These are phyloP conservation scores for Isotomurus palustris DNA, from an alignment of 2,888 invertebrate species.

Conservation along the genomic window DNA sequence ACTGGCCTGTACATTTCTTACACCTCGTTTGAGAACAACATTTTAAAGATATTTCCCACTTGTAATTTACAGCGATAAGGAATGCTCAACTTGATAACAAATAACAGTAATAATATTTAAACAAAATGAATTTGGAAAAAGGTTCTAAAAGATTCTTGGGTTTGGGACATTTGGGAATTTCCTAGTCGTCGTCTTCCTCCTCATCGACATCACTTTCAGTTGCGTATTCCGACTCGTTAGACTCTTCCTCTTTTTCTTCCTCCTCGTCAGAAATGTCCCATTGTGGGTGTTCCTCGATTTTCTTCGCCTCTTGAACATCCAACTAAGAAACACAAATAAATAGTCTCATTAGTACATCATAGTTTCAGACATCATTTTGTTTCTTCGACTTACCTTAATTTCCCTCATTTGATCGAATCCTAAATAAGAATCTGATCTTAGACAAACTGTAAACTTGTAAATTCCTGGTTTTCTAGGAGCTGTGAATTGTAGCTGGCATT, in stretches of 20 bases:
- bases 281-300: conserved; percentile 91
- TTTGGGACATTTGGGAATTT: background rate
- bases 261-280: conserved; percentile 96
- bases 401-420: conserved; percentile 94
- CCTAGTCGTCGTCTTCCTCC: conserved; percentile 34
- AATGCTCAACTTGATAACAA: too few relatives aligned
- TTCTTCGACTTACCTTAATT: conserved; percentile 63
- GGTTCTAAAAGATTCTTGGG: too few relatives aligned
- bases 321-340: conserved; percentile 55
- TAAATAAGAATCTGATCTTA: conserved; percentile 94
- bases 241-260: conserved; percentile 64
- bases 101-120: too few relatives aligned
- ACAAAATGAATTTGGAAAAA: too few relatives aligned
- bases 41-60: background rate
- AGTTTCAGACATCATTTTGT: background rate
- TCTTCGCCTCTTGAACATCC: conserved; percentile 94
- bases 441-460: conserved; percentile 86
- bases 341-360: background rate
- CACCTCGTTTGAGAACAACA: background rate
- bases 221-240: conserved; percentile 62
- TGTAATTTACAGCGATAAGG: background rate
- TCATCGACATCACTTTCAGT: conserved; percentile 59
- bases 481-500: conserved; percentile 91
- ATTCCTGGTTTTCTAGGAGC: conserved; percentile 91
- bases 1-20: too few relatives aligned